Conservation (phyloP, 2,113 vertebrate species). For the Sigmodon hispidus region DNA sequence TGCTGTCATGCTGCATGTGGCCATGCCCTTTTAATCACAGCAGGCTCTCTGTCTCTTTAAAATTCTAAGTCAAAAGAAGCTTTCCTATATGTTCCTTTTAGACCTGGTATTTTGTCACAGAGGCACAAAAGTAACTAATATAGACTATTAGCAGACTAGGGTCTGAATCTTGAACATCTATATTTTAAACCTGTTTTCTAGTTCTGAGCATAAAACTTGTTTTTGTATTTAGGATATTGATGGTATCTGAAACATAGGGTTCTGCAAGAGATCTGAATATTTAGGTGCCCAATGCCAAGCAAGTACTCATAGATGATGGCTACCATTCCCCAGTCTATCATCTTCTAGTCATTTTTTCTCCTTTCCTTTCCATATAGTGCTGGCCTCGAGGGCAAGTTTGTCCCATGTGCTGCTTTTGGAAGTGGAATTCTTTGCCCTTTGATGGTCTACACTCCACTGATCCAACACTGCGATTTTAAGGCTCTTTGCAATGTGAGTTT, state of each 20-base stretch:
- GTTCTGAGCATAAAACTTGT: not conserved
- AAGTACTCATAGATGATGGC: too few species aligned
- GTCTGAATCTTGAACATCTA: not conserved
- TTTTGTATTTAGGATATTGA: not conserved
- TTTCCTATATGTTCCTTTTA: not conserved
- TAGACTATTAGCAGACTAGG: not conserved
- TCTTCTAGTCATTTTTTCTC: not conserved
- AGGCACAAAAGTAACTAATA: not conserved
- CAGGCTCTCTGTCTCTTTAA: not conserved
- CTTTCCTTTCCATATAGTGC: not conserved
- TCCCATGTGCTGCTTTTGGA: not conserved
- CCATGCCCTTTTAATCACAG: not conserved
- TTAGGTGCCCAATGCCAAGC: not conserved
- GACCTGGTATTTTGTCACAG: not conserved
- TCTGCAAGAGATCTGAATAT: not conserved
- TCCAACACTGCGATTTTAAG: rapidly evolving
- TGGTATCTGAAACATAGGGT: not conserved
- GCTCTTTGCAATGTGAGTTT: not conserved
- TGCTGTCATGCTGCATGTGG: not conserved
- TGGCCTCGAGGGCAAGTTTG: rapidly evolving
- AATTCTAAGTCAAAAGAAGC: not conserved
- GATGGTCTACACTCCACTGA: rapidly evolving
- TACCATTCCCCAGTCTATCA: rapidly evolving
- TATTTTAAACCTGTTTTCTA: not conserved
- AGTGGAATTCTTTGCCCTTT: not conserved